phyloP scores from a whole-genome alignment of 2,797 vertebrate species.

The Galago senegalensis region DNA sequence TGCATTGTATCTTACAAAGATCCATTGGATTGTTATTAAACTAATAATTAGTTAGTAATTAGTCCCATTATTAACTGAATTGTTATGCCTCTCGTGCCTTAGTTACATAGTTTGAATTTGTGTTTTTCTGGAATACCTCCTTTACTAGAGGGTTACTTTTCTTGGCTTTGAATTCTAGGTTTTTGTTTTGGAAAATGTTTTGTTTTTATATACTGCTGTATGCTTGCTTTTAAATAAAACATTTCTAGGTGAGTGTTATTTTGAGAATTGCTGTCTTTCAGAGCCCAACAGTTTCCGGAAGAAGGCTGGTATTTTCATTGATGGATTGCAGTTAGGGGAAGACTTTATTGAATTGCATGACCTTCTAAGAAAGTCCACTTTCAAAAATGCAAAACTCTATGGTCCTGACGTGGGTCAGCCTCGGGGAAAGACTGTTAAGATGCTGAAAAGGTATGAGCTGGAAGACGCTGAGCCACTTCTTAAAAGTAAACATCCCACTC shows the following conservation, averaged over 20 bases:
- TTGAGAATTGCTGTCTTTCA: slow-evolving; percentile 83
- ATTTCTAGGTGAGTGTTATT: background rate
- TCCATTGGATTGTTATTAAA: background rate
- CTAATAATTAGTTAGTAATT: too few species aligned
- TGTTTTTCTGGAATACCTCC: background rate
- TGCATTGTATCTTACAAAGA: background rate
- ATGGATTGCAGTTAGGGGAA: slow-evolving; percentile 94
- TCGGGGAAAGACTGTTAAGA: slow-evolving; percentile 87
- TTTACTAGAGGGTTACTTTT: background rate
- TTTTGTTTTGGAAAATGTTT: slow-evolving; percentile 54
- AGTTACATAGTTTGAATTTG: slow-evolving; percentile 21
- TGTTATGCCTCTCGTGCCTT: background rate
- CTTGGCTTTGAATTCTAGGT: background rate
- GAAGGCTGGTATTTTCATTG: slow-evolving; percentile 94
- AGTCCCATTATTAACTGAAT: slow-evolving; percentile 24
- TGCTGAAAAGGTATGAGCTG: slow-evolving; percentile 92
- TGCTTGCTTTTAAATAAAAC: slow-evolving; percentile 27
- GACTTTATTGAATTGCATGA: slow-evolving; percentile 93
- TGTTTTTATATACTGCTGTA: background rate
- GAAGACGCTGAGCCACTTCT: background rate
- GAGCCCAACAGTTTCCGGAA: slow-evolving; percentile 97
- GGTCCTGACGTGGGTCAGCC: slow-evolving; percentile 95
- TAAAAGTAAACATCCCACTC: background rate
- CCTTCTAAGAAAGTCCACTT: slow-evolving; percentile 91
- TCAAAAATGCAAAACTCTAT: slow-evolving; percentile 90